Evolutionary conservation across 2,797 vertebrate genomes (phyloP), one percentile per base, ranked within the genome.

Genomic region (Phalanger gymnotis): DNA sequence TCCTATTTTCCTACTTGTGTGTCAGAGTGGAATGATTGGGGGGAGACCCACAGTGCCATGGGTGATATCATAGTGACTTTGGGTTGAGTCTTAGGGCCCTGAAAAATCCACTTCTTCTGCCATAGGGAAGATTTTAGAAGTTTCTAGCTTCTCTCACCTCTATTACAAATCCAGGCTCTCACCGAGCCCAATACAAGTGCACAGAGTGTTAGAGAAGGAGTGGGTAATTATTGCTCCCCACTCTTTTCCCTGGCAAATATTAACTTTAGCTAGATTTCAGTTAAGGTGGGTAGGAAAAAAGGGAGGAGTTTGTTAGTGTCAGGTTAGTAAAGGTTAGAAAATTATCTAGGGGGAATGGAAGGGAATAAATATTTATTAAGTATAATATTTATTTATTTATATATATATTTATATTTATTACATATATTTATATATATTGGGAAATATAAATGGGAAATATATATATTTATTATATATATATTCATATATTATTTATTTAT

Each of bases 221-320:
- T 40, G 66, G 66, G 16, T 19, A 22, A 7, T 47, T 81, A 47
- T 81, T 2, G 13, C 66, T 22, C n/a, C 34, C 66, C 66, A 81
- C 0, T 81, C n/a, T 81, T 81, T 81, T 47, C n/a, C 66, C n/a
- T 81, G n/a, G n/a, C n/a, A 81, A 40, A 40, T 47, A 81, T 25
- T 47, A 40, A 25, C 34, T 40, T 81, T 81, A 81, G n/a, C n/a
- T 81, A 81, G 66, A 81, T 81, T 81, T 81, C n/a, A 47, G 0
- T 47, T 81, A 47, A 81, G n/a, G n/a, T 22, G 66, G n/a, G 7
- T 40, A 81, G 22, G 66, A 73, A 22, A 11, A 5, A 27, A 4
- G 6, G 52, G 56, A 53, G 56, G 30, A 31, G 55, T 3, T 3
- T 11, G 1, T 0, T 11, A 1, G 4, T 28, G 53, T 31, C 47